These are phyloP conservation scores for Siphamia tubifer DNA, from an alignment of 2,113 vertebrate species.

Conservation along the genomic window DNA sequence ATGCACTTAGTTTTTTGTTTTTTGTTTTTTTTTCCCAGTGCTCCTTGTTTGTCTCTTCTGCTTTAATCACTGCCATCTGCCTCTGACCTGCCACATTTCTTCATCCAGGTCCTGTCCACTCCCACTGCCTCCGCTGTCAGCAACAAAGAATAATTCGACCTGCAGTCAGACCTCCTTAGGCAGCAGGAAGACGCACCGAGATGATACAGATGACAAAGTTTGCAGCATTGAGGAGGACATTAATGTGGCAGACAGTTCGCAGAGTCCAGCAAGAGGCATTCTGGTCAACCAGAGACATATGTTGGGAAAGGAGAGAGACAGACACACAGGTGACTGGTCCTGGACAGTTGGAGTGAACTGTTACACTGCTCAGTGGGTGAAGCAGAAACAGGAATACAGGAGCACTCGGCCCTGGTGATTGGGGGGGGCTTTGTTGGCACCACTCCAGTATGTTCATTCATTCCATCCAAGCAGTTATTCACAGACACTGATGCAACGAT, in stretches of 20 bases:
- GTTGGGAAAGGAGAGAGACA: background rate
- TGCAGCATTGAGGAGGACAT: background rate
- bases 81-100: no score
- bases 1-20: no score
- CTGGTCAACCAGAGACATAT: background rate
- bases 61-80: background rate
- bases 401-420: constrained; percentile 78
- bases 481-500: no score
- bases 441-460: no score
- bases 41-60: background rate
- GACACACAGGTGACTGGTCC: constrained; percentile 15
- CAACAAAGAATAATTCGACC: background rate
- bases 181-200: background rate
- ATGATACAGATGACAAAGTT: background rate
- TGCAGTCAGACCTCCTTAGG: background rate
- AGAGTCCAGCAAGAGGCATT: background rate
- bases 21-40: background rate
- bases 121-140: background rate
- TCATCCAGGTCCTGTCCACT: constrained; percentile 17
- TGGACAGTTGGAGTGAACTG: constrained; percentile 60
- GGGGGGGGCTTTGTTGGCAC: no score
- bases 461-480: no score
- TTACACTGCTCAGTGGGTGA: constrained; percentile 65
- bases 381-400: constrained; percentile 66
- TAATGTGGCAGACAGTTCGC: background rate